Evolutionary conservation across 2,888 invertebrate species (phyloP).

Genomic region (Idaea dimidiata): DNA sequence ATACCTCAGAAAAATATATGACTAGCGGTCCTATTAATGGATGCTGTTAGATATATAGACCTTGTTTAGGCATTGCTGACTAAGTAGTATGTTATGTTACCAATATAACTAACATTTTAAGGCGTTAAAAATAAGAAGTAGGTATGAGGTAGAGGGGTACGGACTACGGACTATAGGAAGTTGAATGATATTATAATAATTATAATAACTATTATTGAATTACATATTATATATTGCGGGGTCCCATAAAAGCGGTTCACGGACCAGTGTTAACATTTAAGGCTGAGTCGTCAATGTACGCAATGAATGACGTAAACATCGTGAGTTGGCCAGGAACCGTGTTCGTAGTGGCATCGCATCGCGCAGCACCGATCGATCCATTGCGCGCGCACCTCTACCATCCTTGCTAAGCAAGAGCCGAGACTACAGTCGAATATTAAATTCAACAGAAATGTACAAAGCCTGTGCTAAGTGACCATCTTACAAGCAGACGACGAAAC

Average conservation of each 20-base stretch:
- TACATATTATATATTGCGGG: neutral
- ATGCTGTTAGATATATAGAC: too few relatives aligned
- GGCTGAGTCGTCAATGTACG: conserved; percentile 70
- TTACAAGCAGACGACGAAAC: conserved; percentile 39
- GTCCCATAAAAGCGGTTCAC: neutral
- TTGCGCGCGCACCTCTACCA: conserved; percentile 73
- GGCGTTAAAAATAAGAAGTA: too few relatives aligned
- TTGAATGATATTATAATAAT: too few relatives aligned
- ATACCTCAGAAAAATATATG: too few relatives aligned
- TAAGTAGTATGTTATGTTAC: too few relatives aligned
- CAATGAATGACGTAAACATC: conserved; percentile 76
- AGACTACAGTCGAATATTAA: conserved; percentile 63
- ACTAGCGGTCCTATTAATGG: too few relatives aligned
- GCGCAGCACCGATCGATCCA: conserved; percentile 75
- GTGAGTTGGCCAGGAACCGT: conserved; percentile 58
- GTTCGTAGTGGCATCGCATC: conserved; percentile 54
- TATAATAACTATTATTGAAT: too few relatives aligned
- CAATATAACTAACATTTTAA: too few relatives aligned
- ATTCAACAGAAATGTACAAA: conserved; percentile 74
- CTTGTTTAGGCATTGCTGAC: too few relatives aligned
- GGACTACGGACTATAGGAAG: too few relatives aligned
- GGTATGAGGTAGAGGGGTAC: too few relatives aligned
- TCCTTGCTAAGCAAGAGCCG: conserved; percentile 58
- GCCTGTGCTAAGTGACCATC: conserved; percentile 65
- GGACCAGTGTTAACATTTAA: conserved; percentile 34